phyloP scores from a whole-genome alignment of 92 coral and sea anemone genomes.

The Scolanthus callimorphus region DNA sequence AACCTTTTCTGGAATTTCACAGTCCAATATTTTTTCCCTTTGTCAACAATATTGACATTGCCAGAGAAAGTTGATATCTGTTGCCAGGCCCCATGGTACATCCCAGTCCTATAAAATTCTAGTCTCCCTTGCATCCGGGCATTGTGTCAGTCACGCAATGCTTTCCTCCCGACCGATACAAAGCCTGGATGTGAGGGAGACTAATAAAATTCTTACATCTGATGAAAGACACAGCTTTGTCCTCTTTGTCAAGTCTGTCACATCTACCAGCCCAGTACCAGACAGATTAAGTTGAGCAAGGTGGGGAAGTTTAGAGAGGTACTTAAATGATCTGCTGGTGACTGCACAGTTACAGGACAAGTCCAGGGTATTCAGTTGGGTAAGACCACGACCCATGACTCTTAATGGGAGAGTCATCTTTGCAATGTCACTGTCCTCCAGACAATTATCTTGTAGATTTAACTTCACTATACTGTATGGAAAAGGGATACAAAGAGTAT shows the following conservation, averaged over 20 bases:
- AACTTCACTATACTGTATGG: slow-evolving; percentile 49
- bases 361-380: slow-evolving; percentile 57
- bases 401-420: slow-evolving; percentile 75
- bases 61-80: too few species aligned
- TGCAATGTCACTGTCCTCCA: slow-evolving; percentile 69
- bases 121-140: too few species aligned
- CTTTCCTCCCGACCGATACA: too few species aligned
- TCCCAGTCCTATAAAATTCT: too few species aligned
- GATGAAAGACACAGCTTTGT: slow-evolving; percentile 44
- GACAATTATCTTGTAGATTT: slow-evolving; percentile 81
- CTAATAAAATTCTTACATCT: slow-evolving; percentile 46
- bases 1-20: too few species aligned
- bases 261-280: slow-evolving; percentile 70
- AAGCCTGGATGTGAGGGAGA: too few species aligned
- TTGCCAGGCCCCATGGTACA: too few species aligned
- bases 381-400: slow-evolving; percentile 61
- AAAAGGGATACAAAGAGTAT: too few species aligned
- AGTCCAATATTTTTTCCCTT: too few species aligned
- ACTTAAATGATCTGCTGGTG: slow-evolving; percentile 48
- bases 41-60: too few species aligned
- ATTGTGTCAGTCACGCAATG: too few species aligned
- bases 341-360: slow-evolving; percentile 69
- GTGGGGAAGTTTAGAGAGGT: slow-evolving; percentile 38
- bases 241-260: slow-evolving; percentile 25
- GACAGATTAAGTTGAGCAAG: slow-evolving; percentile 79